These are phyloP conservation scores for Rana temporaria DNA, from an alignment of 2,113 vertebrate species.

Conservation along the genomic window DNA sequence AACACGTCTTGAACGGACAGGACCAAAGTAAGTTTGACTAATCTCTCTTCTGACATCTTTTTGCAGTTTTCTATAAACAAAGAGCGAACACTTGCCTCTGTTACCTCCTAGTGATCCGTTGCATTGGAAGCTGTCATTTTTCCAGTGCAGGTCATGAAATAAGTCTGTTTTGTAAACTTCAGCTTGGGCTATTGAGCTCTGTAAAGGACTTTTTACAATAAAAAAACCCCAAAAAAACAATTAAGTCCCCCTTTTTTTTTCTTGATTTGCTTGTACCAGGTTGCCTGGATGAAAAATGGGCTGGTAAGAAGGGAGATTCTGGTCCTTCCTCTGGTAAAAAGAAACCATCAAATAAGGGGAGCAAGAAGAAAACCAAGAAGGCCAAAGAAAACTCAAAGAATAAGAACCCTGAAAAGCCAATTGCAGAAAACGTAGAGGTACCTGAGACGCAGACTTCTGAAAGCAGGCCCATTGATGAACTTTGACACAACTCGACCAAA, in stretches of 20 bases:
- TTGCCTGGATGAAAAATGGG: slow-evolving; percentile 77
- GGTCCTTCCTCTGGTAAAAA: slow-evolving; percentile 73
- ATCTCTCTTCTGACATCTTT: too few relatives aligned
- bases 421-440: slow-evolving; percentile 31
- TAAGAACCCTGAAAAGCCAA: slow-evolving; percentile 53
- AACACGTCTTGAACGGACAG: slow-evolving; percentile 90
- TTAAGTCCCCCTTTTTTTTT: too few relatives aligned
- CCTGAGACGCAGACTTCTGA: neutral
- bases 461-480: slow-evolving; percentile 35
- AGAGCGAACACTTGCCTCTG: too few relatives aligned
- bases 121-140: too few relatives aligned
- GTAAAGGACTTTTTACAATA: too few relatives aligned
- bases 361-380: slow-evolving; percentile 68
- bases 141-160: too few relatives aligned
- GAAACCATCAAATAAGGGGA: slow-evolving; percentile 76
- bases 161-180: too few relatives aligned
- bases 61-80: too few relatives aligned
- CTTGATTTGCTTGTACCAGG: slow-evolving; percentile 62
- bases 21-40: slow-evolving; percentile 80
- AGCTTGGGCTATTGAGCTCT: too few relatives aligned
- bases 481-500: neutral
- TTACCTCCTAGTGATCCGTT: too few relatives aligned
- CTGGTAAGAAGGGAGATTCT: slow-evolving; percentile 83
- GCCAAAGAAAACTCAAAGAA: slow-evolving; percentile 60
- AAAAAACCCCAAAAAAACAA: too few relatives aligned